Conservation (phyloP, 2,888 invertebrate genomes). For the Melanostoma mellinum region DNA sequence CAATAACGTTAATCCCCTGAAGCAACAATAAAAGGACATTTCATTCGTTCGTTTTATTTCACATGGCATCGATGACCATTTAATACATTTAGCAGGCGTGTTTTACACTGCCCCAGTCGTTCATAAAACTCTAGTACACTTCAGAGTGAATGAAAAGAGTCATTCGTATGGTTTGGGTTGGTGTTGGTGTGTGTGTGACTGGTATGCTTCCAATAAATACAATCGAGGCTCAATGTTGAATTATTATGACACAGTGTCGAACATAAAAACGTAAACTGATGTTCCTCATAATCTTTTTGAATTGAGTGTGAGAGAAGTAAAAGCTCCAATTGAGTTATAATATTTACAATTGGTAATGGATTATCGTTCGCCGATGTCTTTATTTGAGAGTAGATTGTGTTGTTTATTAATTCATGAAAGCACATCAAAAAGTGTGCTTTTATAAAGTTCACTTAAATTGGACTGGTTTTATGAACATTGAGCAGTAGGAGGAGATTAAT, state of each 20-base stretch:
- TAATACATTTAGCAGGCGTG: conserved; percentile 70
- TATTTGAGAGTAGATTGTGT: neutral
- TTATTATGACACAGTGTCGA: conserved; percentile 31
- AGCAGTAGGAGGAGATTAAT: too few species aligned
- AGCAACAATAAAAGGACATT: conserved; percentile 70
- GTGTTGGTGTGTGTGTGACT: conserved; percentile 1
- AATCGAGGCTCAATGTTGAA: conserved; percentile 30
- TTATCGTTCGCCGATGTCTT: conserved; percentile 31
- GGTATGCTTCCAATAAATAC: conserved; percentile 19
- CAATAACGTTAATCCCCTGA: conserved; percentile 67
- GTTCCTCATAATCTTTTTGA: conserved; percentile 51
- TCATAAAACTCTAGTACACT: conserved; percentile 64
- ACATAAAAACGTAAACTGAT: conserved; percentile 49
- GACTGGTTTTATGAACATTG: too few species aligned
- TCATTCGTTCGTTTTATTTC: conserved; percentile 55
- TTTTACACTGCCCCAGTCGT: conserved; percentile 70
- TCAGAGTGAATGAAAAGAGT: conserved; percentile 15
- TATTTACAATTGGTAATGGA: conserved; percentile 35
- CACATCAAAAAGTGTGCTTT: too few species aligned
- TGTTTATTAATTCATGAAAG: too few species aligned
- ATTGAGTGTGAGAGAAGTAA: conserved; percentile 29
- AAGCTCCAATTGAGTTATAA: conserved; percentile 44
- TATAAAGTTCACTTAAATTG: too few species aligned
- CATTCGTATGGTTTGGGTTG: neutral
- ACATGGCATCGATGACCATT: conserved; percentile 67